Evolutionary conservation across 2,797 vertebrate genomes (phyloP).

Genomic region (Sternarchorhynchus goeldii): DNA sequence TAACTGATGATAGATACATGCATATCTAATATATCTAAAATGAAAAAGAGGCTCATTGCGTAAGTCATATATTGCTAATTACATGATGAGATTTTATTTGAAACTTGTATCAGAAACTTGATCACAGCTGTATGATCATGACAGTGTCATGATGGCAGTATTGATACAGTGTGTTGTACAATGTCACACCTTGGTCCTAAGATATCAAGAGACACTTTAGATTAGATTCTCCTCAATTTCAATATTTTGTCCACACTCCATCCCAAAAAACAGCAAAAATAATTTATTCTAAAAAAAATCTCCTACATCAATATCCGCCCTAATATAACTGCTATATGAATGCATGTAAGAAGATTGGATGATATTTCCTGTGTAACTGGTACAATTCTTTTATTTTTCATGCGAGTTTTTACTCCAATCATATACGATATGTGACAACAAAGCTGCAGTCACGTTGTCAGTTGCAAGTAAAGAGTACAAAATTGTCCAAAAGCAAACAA

Average conservation of each 20-base stretch:
- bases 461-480: conserved; percentile 1
- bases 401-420: neutral
- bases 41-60: neutral
- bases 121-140: neutral
- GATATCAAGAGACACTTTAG: conserved; percentile 25
- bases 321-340: conserved; percentile 25
- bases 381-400: conserved; percentile 1
- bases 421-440: conserved; percentile 11
- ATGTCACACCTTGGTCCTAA: neutral
- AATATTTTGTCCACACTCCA: neutral
- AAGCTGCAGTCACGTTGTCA: neutral
- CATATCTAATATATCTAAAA: neutral
- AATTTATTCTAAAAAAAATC: neutral
- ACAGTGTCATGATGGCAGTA: neutral
- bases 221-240: neutral
- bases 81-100: neutral
- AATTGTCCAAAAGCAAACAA: conserved; percentile 7
- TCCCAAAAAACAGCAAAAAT: neutral
- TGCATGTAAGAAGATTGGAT: conserved; percentile 9
- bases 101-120: neutral
- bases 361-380: conserved; percentile 2
- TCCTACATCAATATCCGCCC: neutral
- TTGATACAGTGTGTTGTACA: neutral
- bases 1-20: neutral
- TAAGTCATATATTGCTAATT: neutral